Evolutionary conservation across 2,113 vertebrate genomes (phyloP).

Genomic region (Ardeotis arabs): DNA sequence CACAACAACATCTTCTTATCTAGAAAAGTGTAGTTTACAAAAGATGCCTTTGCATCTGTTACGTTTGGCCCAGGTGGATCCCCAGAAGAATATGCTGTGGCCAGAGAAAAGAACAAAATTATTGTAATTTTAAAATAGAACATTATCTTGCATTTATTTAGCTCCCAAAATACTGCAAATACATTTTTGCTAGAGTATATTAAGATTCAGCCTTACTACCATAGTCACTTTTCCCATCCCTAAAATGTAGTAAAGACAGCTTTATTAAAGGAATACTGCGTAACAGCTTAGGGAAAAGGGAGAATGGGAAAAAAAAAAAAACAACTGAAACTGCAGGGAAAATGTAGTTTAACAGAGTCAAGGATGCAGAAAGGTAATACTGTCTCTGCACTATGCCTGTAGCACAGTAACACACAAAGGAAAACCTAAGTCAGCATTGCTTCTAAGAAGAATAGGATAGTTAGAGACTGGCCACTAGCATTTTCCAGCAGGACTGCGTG

Average conservation of each 20-base stretch:
- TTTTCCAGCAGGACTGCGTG: neutral
- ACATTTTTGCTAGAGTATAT: neutral
- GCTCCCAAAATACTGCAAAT: neutral
- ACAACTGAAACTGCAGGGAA: neutral
- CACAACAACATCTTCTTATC: neutral
- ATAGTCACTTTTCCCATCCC: neutral
- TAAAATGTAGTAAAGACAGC: neutral
- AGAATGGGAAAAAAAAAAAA: neutral
- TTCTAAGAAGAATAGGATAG: neutral
- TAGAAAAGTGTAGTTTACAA: neutral
- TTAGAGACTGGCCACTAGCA: neutral
- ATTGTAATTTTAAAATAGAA: neutral
- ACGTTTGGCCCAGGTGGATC: neutral
- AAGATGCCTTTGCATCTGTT: constrained; percentile 48
- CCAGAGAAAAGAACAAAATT: constrained; percentile 29
- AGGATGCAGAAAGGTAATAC: neutral
- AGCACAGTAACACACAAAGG: neutral
- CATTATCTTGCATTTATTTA: neutral
- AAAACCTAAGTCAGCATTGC: neutral
- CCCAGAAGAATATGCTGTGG: neutral
- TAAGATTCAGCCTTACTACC: neutral
- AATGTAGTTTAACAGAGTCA: neutral
- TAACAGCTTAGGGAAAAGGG: neutral
- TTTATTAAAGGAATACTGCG: neutral
- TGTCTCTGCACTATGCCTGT: neutral